A percentile compares a stretch with the other conserved stretches of the same genome.
phyloP scores from a whole-genome alignment of 1,140 invertebrate genomes.

The Zaprionus ghesquierei region DNA sequence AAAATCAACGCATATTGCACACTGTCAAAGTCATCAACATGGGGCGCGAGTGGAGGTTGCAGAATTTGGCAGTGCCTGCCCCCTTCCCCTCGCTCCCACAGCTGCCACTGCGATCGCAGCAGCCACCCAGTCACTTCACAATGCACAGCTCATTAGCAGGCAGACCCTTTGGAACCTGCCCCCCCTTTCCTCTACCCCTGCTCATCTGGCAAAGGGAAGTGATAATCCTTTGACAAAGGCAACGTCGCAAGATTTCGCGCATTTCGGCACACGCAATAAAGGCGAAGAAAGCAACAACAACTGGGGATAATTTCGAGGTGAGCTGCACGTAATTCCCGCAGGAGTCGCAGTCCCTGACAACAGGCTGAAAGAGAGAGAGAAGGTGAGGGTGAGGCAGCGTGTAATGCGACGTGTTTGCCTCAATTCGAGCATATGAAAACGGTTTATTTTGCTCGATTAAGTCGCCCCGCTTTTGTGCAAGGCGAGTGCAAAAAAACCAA shows the following conservation, averaged over 20 bases:
- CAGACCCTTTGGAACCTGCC: conserved; percentile 1
- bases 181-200: neutral
- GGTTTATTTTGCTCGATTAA: conserved; percentile 83
- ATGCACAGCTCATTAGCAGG: conserved; percentile 57
- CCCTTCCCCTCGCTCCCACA: neutral
- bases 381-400: conserved; percentile 15
- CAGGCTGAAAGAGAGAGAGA: conserved; percentile 11
- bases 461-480: conserved; percentile 70
- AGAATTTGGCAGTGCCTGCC: neutral
- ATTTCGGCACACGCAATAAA: conserved; percentile 59
- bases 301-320: conserved; percentile 18
- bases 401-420: conserved; percentile 78
- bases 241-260: conserved; percentile 58
- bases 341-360: conserved; percentile 48
- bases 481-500: conserved; percentile 41
- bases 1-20: conserved; percentile 82
- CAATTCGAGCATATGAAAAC: conserved; percentile 79
- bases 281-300: conserved; percentile 52
- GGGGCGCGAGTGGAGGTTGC: neutral
- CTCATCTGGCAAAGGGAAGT: conserved; percentile 50
- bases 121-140: conserved; percentile 21
- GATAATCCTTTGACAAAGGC: conserved; percentile 81
- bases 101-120: neutral
- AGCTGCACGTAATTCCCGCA: conserved; percentile 52
- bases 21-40: conserved; percentile 71